Evolutionary conservation across 2,113 vertebrate species (phyloP).

Genomic region (Prinia subflava): DNA sequence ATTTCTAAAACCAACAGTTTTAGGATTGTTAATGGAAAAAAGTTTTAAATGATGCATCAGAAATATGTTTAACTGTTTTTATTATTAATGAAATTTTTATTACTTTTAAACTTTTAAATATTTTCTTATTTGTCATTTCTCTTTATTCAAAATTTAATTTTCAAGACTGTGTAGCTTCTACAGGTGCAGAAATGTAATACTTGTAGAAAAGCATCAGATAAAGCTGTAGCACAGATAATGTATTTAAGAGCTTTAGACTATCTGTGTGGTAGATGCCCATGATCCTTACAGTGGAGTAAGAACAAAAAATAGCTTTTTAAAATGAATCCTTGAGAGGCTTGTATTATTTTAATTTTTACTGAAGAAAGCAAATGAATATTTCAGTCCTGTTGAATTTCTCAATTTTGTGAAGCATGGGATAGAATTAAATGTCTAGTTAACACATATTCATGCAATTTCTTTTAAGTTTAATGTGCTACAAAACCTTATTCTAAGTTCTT

Average conservation of each 20-base stretch:
- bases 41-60: background rate
- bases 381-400: background rate
- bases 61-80: background rate
- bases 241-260: background rate
- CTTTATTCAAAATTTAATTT: background rate
- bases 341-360: background rate
- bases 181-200: background rate
- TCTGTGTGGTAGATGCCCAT: background rate
- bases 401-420: background rate
- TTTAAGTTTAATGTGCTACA: background rate
- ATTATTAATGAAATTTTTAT: background rate
- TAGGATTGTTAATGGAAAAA: background rate
- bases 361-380: background rate
- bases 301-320: background rate
- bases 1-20: slow-evolving; percentile 30
- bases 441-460: background rate
- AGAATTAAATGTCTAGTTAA: background rate
- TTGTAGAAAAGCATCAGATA: background rate
- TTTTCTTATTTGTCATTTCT: background rate
- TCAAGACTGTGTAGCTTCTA: background rate
- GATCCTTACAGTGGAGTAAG: background rate
- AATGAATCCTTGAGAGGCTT: background rate
- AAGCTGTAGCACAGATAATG: background rate
- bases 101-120: background rate
- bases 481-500: background rate